Percentiles rank a stretch among this genome's conserved stretches.
These are phyloP conservation scores for Neoitamus cyanurus DNA, from an alignment of 2,888 invertebrate species.

Conservation along the genomic window DNA sequence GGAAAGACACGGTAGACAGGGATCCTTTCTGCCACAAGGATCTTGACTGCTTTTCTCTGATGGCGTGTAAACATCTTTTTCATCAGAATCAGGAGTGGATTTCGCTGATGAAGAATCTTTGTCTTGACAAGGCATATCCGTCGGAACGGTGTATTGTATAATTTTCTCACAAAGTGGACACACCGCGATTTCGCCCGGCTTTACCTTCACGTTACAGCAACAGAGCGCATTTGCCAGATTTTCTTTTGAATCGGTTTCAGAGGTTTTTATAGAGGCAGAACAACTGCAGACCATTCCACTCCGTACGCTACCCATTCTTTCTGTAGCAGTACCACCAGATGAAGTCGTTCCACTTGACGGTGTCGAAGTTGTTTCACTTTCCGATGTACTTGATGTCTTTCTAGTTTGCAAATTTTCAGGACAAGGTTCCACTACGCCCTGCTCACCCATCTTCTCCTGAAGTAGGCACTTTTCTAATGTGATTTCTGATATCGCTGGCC, in stretches of 20 bases:
- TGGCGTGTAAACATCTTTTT: background rate
- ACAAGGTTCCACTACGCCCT: background rate
- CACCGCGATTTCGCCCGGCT: background rate
- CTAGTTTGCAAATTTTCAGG: background rate
- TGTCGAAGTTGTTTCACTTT: background rate
- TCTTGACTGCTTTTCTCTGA: background rate
- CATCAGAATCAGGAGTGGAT: background rate
- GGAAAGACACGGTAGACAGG: background rate
- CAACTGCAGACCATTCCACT: background rate
- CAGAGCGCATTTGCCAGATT: background rate
- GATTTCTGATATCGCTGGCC: background rate
- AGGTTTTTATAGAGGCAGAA: background rate
- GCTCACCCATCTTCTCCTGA: background rate
- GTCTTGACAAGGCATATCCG: background rate
- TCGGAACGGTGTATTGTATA: constrained; percentile 9
- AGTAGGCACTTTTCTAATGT: background rate
- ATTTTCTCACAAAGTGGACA: constrained; percentile 25
- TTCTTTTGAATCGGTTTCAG: background rate
- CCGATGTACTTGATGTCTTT: background rate
- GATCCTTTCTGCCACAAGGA: background rate
- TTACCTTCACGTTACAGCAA: constrained; percentile 17
- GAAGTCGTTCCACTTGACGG: background rate
- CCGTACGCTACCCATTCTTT: background rate
- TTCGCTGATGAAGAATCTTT: background rate
- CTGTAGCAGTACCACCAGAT: background rate